Conservation (phyloP, 1,140 invertebrate genomes). For the Phthorimaea operculella region DNA sequence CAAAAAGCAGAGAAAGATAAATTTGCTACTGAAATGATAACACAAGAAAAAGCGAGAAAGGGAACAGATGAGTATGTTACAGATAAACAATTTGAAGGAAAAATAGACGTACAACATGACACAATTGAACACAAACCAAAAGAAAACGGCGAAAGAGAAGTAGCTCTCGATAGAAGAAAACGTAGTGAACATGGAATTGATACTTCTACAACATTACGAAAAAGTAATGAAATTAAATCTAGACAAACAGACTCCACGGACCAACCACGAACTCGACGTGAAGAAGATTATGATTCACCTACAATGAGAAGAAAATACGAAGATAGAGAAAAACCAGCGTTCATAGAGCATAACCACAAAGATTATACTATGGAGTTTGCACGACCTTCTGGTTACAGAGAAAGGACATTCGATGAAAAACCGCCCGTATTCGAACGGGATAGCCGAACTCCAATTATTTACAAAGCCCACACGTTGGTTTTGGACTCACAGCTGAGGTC, state of each 20-base stretch:
- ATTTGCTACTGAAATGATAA: no score
- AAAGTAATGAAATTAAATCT: neutral
- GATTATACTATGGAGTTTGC: conserved; percentile 40
- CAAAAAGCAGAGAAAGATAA: neutral
- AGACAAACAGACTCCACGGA: neutral
- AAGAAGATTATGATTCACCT: neutral
- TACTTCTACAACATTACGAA: neutral
- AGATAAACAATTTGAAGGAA: no score
- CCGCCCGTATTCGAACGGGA: conserved; percentile 12
- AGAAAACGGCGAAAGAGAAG: neutral
- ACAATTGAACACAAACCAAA: neutral
- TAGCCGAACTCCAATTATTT: conserved; percentile 26
- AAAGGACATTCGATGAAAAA: conserved; percentile 29
- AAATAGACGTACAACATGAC: no score
- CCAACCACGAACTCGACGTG: neutral
- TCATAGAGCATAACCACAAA: conserved; percentile 36
- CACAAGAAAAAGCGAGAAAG: neutral
- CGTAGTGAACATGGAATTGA: neutral
- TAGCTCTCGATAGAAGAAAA: neutral
- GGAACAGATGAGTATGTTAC: neutral
- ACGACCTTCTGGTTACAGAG: conserved; percentile 39
- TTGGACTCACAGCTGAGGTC: conserved; percentile 40
- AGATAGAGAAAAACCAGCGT: conserved; percentile 26
- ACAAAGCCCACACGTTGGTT: conserved; percentile 42
- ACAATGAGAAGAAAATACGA: neutral